Percentiles rank a stretch among this genome's conserved stretches.
phyloP scores from a whole-genome alignment of 1,140 invertebrate species.

The Glossosoma conforme region DNA sequence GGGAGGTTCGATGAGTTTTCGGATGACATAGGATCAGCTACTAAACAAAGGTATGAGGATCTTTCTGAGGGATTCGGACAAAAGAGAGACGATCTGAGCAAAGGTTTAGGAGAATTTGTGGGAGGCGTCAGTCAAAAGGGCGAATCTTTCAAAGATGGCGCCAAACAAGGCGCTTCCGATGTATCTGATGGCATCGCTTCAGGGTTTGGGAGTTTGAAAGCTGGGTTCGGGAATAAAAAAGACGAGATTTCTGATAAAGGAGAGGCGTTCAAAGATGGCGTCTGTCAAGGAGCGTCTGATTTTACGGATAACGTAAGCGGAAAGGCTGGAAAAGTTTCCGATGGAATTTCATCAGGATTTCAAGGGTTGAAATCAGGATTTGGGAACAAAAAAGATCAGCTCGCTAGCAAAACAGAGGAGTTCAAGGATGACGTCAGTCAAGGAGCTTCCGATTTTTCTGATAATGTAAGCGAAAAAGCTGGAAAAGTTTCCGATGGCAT shows the following conservation, averaged over 20 bases:
- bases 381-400: no score
- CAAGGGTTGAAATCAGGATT: no score
- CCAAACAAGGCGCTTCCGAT: neutral
- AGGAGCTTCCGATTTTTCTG: neutral
- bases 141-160: neutral
- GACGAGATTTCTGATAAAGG: constrained; percentile 17
- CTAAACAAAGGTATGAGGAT: constrained; percentile 23
- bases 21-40: no score
- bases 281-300: no score
- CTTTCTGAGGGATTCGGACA: constrained; percentile 18
- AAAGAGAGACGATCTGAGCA: constrained; percentile 23
- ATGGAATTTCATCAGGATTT: no score
- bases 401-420: no score
- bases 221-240: constrained; percentile 26
- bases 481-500: constrained; percentile 8
- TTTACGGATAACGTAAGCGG: no score
- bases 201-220: constrained; percentile 16
- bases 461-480: neutral
- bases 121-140: neutral
- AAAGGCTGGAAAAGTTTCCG: no score
- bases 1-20: constrained; percentile 26
- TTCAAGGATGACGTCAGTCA: neutral
- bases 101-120: constrained; percentile 1
- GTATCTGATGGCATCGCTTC: constrained; percentile 7
- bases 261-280: constrained; percentile 1